Percentiles rank a stretch among this genome's conserved stretches.
These are phyloP conservation scores for Drosophila pseudotakahashii DNA, from an alignment of 2,888 invertebrate genomes.

Conservation along the genomic window DNA sequence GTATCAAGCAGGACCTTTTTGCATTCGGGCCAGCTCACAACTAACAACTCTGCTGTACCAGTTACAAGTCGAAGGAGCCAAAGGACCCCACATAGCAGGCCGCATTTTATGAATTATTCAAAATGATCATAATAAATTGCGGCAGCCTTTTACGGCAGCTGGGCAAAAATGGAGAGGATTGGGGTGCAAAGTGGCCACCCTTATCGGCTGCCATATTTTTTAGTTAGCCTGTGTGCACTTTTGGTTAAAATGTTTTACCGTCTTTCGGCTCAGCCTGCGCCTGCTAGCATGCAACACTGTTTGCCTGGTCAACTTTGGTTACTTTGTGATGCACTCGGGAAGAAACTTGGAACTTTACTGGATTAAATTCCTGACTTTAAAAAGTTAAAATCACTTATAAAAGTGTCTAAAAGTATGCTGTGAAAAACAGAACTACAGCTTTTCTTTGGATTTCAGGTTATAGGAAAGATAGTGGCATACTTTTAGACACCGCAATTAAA, in stretches of 20 bases:
- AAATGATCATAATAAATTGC: conserved; percentile 69
- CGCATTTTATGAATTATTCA: conserved; percentile 56
- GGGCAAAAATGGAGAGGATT: neutral
- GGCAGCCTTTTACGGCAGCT: conserved; percentile 47
- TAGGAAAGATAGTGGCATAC: too few species aligned
- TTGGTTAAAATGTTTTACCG: conserved; percentile 54
- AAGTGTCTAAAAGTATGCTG: too few species aligned
- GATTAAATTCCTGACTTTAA: too few species aligned
- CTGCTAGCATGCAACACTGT: conserved; percentile 64
- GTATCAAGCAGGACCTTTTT: conserved; percentile 44
- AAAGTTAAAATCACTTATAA: too few species aligned
- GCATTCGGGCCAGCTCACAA: conserved; percentile 29
- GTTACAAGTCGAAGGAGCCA: conserved; percentile 3
- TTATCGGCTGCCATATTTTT: conserved; percentile 24
- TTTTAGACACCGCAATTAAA: too few species aligned
- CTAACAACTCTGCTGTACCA: conserved; percentile 29
- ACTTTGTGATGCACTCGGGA: neutral
- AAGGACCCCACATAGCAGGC: conserved; percentile 8
- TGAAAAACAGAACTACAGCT: too few species aligned
- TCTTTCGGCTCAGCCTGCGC: conserved; percentile 43
- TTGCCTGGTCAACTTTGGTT: conserved; percentile 22
- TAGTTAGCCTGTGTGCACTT: conserved; percentile 45
- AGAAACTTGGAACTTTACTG: neutral
- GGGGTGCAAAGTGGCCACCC: conserved; percentile 29
- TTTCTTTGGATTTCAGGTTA: too few species aligned